phyloP scores from a whole-genome alignment of 2,888 invertebrate genomes.

The Loripinus fragilis region DNA sequence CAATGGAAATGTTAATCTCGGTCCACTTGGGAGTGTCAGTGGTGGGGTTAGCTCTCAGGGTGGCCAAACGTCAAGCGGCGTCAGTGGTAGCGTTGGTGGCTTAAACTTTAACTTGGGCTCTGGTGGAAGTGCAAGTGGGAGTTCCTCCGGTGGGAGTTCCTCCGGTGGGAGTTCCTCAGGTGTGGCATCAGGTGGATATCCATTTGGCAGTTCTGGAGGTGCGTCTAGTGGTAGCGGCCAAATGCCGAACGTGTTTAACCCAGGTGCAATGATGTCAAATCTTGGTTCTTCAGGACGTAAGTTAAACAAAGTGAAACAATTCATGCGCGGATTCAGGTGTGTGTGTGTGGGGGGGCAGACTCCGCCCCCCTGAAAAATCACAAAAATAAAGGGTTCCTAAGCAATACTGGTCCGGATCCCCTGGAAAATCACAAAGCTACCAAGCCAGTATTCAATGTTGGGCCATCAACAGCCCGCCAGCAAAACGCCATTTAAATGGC shows the following conservation, averaged over 20 bases:
- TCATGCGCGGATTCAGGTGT: no score
- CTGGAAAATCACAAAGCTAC: no score
- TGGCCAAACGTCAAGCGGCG: background rate
- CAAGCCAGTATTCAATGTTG: no score
- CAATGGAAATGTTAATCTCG: background rate
- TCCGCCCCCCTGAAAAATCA: no score
- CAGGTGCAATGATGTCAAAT: conserved; percentile 32
- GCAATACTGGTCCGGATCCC: no score
- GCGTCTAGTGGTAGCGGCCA: background rate
- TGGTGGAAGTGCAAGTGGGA: conserved; percentile 9
- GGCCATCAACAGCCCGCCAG: no score
- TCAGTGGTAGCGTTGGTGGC: background rate
- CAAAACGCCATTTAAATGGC: no score
- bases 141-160: conserved; percentile 7
- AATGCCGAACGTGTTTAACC: conserved; percentile 36
- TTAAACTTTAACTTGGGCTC: background rate
- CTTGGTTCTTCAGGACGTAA: background rate
- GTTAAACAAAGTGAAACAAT: no score
- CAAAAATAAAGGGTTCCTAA: no score
- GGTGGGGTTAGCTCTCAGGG: background rate
- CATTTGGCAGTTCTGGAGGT: conserved; percentile 6
- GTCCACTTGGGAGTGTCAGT: background rate
- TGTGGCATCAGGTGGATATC: background rate
- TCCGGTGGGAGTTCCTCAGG: conserved; percentile 14
- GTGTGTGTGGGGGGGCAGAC: no score